Evolutionary conservation across 2,113 vertebrate genomes (phyloP).

Genomic region (Chroicocephalus ridibundus): DNA sequence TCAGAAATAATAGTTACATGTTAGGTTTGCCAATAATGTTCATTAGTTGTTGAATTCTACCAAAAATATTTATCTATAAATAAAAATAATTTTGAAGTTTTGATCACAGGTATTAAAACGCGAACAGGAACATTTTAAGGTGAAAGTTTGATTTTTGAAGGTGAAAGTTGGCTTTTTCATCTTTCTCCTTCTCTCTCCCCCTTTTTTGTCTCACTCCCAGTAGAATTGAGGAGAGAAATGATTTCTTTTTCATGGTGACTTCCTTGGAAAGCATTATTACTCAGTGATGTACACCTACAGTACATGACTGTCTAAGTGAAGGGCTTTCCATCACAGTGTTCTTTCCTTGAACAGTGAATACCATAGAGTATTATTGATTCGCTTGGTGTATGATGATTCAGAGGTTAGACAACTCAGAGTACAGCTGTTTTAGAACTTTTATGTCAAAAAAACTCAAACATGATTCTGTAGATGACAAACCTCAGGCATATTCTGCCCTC

Average conservation of each 20-base stretch:
- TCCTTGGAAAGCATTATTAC: constrained; percentile 13
- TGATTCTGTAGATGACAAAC: background rate
- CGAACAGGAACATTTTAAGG: background rate
- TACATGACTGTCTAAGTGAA: background rate
- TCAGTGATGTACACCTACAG: background rate
- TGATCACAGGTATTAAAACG: background rate
- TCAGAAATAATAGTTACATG: background rate
- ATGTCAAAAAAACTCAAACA: background rate
- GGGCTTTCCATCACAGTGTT: constrained; percentile 22
- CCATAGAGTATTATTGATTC: constrained; percentile 18
- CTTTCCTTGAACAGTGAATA: constrained; percentile 29
- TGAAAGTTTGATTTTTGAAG: background rate
- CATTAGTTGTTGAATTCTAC: background rate
- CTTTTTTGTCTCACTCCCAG: background rate
- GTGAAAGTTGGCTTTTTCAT: background rate
- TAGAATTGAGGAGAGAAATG: background rate
- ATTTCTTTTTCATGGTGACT: background rate
- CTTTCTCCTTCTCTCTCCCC: background rate
- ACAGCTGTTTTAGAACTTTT: background rate
- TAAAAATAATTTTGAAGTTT: background rate
- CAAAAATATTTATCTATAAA: background rate
- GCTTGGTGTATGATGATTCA: constrained; percentile 12
- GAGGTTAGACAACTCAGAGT: background rate
- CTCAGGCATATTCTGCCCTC: constrained; percentile 7
- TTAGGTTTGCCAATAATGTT: background rate